A percentile compares a stretch with the other conserved stretches of the same genome.
phyloP scores from a whole-genome alignment of 2,113 vertebrate species.

The Tenebrosternarchus preto region DNA sequence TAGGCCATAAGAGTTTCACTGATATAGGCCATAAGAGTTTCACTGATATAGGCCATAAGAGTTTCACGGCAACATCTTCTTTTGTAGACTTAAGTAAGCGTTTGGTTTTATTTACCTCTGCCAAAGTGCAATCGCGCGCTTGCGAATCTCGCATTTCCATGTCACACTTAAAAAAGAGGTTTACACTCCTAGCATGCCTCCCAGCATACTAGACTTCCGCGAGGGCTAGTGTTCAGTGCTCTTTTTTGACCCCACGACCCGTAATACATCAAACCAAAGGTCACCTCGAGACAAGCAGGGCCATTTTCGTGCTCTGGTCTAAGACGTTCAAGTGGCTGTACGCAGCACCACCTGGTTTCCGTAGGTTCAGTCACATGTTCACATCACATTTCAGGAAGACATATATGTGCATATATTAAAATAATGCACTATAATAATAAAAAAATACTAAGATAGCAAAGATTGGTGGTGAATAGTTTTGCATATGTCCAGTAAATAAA shows the following conservation, averaged over 20 bases:
- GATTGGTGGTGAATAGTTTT: neutral
- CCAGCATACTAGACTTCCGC: constrained; percentile 53
- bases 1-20: neutral
- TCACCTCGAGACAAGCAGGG: constrained; percentile 82
- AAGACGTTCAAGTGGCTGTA: constrained; percentile 83
- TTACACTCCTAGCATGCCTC: constrained; percentile 23
- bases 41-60: neutral
- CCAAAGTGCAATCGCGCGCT: neutral
- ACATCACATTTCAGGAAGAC: constrained; percentile 11
- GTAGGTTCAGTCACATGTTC: constrained; percentile 26
- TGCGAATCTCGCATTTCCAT: constrained; percentile 16
- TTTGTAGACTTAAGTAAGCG: neutral
- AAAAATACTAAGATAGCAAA: too few relatives aligned
- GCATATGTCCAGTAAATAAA: too few relatives aligned
- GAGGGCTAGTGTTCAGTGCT: constrained; percentile 59
- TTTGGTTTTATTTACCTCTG: neutral
- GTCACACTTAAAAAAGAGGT: constrained; percentile 14
- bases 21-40: neutral
- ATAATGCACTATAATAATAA: too few relatives aligned
- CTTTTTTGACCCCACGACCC: constrained; percentile 72
- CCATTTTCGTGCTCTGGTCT: constrained; percentile 80
- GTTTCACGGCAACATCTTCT: neutral
- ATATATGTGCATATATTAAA: constrained; percentile 1
- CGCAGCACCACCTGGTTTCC: constrained; percentile 80
- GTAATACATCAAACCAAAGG: constrained; percentile 89